Base-by-base conservation (phyloP, 53 echinoderm and acorn worm genomes). In the Zoroaster sp. region DNA sequence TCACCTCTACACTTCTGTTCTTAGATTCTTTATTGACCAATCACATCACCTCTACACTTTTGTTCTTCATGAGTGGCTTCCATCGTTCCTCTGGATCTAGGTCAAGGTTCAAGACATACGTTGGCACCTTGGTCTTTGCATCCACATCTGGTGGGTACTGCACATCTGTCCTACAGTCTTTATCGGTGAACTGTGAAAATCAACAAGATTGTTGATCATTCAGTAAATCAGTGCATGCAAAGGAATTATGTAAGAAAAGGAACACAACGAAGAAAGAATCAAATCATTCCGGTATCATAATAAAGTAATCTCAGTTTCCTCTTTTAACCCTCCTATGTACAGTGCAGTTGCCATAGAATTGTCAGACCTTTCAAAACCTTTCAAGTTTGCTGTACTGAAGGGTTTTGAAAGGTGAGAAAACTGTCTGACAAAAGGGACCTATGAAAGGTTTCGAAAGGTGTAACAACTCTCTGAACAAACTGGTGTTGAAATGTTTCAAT, bases 71-170 rank as follows among this genome's bases (percentile, higher is more conserved):
- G 28, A 95, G 91, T 10, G 88, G 78, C 13, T 49, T 73, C 95
- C 95, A 95, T 91, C 95, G 86, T 23, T 88, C 88, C 51, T 91
- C 79, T 6, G 95, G 95, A n/a, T 86, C 76, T 12, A 88, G 44
- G 77, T 95, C 95, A 65, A 95, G 89, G 80, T 95, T 95, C 69
- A 95, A 43, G 31, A 93, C 91, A 72, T 73, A 95, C 4, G 91
- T 89, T 63, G 86, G 45, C 4, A 91, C 95, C 33, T 66, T 40
- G 35, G 75, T 79, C 18, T 78, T 38, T 34, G 76, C 35, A 33
- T 93, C 78, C 9, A 44, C 33, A n/a, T 53, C 25, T 42, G 95
- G 91, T 35, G 95, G 95, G 18, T 93, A 93, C 38, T 91, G 89
- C n/a, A 90, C 88, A 77, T 91, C 91, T 35, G 88, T 91, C 25